A percentile compares a stretch with the other conserved stretches of the same genome.
Conservation (phyloP, 2,797 vertebrate genomes). For the Sparidentex hasta region DNA sequence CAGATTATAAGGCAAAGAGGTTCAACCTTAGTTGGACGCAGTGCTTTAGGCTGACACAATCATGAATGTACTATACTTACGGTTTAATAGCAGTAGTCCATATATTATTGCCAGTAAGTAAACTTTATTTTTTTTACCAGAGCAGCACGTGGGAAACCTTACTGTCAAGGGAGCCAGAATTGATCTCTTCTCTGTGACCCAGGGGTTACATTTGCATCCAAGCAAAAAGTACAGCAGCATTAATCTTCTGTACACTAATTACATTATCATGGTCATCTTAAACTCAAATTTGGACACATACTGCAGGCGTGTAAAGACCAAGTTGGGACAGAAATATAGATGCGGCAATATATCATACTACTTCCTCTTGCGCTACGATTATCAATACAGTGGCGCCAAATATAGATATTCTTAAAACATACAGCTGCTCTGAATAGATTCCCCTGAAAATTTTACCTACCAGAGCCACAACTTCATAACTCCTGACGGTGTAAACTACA, state of each 20-base stretch:
- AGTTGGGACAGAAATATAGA: neutral
- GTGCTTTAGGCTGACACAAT: conserved; percentile 55
- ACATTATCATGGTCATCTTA: conserved; percentile 37
- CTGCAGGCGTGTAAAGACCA: neutral
- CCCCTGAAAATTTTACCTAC: too few species aligned
- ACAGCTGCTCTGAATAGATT: too few species aligned
- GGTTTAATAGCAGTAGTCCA: conserved; percentile 52
- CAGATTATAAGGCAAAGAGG: conserved; percentile 59
- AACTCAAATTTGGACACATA: conserved; percentile 8
- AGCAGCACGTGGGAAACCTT: conserved; percentile 48
- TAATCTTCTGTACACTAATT: conserved; percentile 21
- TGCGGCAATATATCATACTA: too few species aligned
- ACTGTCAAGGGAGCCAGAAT: conserved; percentile 55
- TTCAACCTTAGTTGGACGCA: conserved; percentile 63
- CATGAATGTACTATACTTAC: conserved; percentile 53
- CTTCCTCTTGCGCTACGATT: too few species aligned
- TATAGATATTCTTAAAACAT: too few species aligned
- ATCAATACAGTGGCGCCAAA: too few species aligned
- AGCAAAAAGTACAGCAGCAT: conserved; percentile 39
- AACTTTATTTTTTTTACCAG: conserved; percentile 30
- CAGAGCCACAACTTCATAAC: too few species aligned
- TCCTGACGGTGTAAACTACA: too few species aligned
- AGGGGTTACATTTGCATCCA: conserved; percentile 48
- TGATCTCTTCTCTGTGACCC: conserved; percentile 45
- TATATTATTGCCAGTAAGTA: conserved; percentile 6